Conservation (phyloP, 2,113 vertebrate species). For the Ariopsis seemanni region DNA sequence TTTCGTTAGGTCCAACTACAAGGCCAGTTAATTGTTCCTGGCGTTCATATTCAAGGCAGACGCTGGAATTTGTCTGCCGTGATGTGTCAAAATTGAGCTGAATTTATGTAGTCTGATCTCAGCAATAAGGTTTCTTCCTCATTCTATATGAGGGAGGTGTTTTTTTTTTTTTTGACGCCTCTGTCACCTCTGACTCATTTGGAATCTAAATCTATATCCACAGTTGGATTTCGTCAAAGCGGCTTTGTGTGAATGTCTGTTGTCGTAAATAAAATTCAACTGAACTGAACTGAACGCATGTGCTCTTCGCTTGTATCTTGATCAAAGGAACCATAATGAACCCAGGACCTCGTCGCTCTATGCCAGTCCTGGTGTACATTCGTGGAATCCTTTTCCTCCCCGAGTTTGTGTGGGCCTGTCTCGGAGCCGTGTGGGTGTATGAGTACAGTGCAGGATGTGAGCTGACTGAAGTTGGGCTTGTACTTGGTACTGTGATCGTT, state of each 20-base stretch:
- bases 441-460: slow-evolving; percentile 79
- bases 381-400: slow-evolving; percentile 86
- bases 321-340: slow-evolving; percentile 90
- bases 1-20: too few relatives aligned
- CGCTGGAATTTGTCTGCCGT: too few relatives aligned
- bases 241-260: background rate
- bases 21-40: too few relatives aligned
- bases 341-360: slow-evolving; percentile 85
- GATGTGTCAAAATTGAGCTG: too few relatives aligned
- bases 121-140: background rate
- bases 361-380: slow-evolving; percentile 85
- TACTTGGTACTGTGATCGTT: slow-evolving; percentile 82
- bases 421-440: slow-evolving; percentile 86
- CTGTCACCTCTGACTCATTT: background rate
- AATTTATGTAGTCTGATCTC: too few relatives aligned
- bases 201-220: background rate
- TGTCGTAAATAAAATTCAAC: background rate
- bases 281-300: background rate
- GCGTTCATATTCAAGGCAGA: too few relatives aligned
- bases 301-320: background rate
- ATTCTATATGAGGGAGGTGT: background rate
- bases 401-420: slow-evolving; percentile 87
- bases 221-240: background rate
- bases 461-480: slow-evolving; percentile 74
- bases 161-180: background rate